These are phyloP conservation scores for Cephus cinctus DNA, from an alignment of 1,140 invertebrate species.

Conservation along the genomic window DNA sequence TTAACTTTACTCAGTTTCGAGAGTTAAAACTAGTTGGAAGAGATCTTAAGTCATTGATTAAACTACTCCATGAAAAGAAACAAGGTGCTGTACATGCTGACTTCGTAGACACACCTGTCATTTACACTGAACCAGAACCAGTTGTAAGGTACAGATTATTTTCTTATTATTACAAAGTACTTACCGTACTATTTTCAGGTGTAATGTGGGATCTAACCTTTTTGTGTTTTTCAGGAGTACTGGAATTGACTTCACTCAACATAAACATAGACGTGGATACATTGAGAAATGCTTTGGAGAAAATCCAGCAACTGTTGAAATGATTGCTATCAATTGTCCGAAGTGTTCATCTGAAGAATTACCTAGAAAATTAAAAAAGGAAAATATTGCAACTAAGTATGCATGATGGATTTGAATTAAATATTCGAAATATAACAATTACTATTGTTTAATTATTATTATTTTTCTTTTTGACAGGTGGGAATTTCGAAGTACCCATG, in stretches of 20 bases:
- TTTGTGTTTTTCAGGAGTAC: constrained; percentile 23
- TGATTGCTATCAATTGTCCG: constrained; percentile 23
- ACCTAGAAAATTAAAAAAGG: constrained; percentile 15
- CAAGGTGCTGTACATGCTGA: constrained; percentile 15
- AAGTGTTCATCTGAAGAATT: constrained; percentile 20
- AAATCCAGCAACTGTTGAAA: constrained; percentile 31
- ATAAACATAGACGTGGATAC: constrained; percentile 32
- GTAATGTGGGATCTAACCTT: not conserved
- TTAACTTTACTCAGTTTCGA: constrained; percentile 30
- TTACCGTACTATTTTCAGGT: constrained; percentile 2
- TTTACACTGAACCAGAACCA: constrained; percentile 16
- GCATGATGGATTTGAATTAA: constrained; percentile 7
- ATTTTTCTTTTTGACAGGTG: constrained; percentile 27
- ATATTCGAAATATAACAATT: too few relatives aligned
- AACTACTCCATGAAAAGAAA: constrained; percentile 33
- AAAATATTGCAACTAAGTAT: constrained; percentile 24
- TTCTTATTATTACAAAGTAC: constrained; percentile 9
- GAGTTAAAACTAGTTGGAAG: constrained; percentile 33
- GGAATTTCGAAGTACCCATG: constrained; percentile 35
- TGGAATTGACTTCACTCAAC: constrained; percentile 41
- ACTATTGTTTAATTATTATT: too few relatives aligned
- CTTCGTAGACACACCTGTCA: constrained; percentile 9
- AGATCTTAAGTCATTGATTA: constrained; percentile 36
- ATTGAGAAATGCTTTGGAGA: constrained; percentile 29
- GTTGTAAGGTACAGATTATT: constrained; percentile 21